A percentile compares a stretch with the other conserved stretches of the same genome.
phyloP scores from a whole-genome alignment of 1,140 invertebrate genomes.

The Linepithema humile region DNA sequence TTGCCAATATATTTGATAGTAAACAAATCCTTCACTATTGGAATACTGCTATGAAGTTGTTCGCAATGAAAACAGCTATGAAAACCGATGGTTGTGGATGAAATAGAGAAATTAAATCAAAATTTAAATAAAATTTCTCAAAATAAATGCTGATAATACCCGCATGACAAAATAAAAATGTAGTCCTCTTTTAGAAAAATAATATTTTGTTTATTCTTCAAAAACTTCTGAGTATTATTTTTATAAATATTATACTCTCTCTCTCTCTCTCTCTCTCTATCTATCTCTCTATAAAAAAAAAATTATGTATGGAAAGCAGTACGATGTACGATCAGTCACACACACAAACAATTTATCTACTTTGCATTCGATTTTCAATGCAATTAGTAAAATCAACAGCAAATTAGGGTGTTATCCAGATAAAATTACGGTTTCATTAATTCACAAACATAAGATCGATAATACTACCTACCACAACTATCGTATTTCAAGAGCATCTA shows the following conservation, averaged over 20 bases:
- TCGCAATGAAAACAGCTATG: no score
- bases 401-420: slow-evolving; percentile 11
- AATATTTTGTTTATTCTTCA: neutral
- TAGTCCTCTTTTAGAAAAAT: neutral
- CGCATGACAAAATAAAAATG: neutral
- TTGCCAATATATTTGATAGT: slow-evolving; percentile 12
- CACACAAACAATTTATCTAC: neutral
- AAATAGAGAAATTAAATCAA: slow-evolving; percentile 54
- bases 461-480: neutral
- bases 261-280: no score
- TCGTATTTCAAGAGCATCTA: slow-evolving; percentile 16
- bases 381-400: neutral
- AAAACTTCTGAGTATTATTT: neutral
- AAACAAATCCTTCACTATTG: slow-evolving; percentile 39
- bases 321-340: no score
- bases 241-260: neutral
- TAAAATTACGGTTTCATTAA: slow-evolving; percentile 56
- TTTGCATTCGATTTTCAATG: neutral
- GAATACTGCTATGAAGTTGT: neutral
- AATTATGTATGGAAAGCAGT: no score
- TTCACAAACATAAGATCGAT: slow-evolving; percentile 38
- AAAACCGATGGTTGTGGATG: slow-evolving; percentile 33
- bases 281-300: no score
- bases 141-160: neutral
- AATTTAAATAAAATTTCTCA: neutral